Conservation (phyloP, 2,797 vertebrate species). For the Danio albolineatus region DNA sequence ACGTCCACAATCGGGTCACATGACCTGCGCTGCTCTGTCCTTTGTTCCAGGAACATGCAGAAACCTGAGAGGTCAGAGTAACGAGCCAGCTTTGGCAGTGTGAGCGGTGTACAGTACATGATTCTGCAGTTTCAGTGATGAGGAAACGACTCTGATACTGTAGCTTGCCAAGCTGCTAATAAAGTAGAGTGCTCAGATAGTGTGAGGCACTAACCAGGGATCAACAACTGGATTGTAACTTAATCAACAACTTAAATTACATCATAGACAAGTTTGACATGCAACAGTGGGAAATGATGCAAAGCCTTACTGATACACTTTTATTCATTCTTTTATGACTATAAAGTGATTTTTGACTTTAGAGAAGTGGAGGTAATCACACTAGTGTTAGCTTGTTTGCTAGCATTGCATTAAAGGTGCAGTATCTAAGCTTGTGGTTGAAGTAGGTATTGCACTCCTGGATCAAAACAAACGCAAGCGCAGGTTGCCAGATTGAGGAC, state of each 20-base stretch:
- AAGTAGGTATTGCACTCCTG: too few species aligned
- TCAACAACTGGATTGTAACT: neutral
- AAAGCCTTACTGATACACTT: too few species aligned
- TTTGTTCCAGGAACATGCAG: constrained; percentile 7
- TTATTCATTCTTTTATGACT: too few species aligned
- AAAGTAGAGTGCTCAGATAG: constrained; percentile 7
- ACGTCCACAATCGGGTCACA: neutral
- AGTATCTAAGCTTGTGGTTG: too few species aligned
- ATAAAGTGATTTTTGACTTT: too few species aligned
- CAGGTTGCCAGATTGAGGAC: too few species aligned
- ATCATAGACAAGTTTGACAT: neutral
- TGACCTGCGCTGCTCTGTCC: neutral
- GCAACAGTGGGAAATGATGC: neutral
- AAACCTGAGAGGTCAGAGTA: constrained; percentile 22
- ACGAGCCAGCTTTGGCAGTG: constrained; percentile 14
- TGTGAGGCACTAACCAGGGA: neutral
- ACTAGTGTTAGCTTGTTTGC: too few species aligned
- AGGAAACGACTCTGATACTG: neutral
- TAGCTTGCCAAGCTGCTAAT: constrained; percentile 9
- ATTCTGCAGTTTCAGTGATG: neutral
- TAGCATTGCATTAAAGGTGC: too few species aligned
- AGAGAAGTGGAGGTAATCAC: too few species aligned
- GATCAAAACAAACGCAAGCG: too few species aligned
- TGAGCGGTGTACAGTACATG: neutral
- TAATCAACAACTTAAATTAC: neutral